Evolutionary conservation across 2,797 vertebrate species (phyloP).

Genomic region (Parambassis ranga): DNA sequence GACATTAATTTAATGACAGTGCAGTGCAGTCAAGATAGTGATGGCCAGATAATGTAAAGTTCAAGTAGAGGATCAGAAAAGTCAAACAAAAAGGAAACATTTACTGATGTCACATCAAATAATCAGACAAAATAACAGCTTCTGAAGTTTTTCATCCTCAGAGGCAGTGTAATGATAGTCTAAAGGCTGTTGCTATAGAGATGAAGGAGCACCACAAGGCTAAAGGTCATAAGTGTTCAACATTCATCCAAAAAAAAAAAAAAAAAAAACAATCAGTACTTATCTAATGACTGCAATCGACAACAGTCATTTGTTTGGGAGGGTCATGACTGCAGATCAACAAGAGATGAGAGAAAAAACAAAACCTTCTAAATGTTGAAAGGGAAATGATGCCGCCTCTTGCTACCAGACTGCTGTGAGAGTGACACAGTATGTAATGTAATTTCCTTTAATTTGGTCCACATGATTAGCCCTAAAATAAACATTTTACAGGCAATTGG

Average conservation of each 20-base stretch:
- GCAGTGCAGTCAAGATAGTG: too few species aligned
- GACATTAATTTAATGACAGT: too few species aligned
- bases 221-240: too few species aligned
- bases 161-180: conserved; percentile 5
- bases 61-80: too few species aligned
- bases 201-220: conserved; percentile 4
- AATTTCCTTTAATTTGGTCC: conserved; percentile 12
- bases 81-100: too few species aligned
- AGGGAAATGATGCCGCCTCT: neutral
- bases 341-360: neutral
- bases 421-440: neutral
- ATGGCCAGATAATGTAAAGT: too few species aligned
- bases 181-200: conserved; percentile 22
- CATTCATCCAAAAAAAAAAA: too few species aligned
- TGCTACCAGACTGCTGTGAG: neutral
- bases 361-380: neutral
- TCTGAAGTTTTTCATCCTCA: neutral
- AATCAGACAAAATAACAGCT: too few species aligned
- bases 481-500: too few species aligned
- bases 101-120: too few species aligned
- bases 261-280: too few species aligned
- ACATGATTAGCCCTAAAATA: neutral
- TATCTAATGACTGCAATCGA: too few species aligned
- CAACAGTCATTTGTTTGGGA: neutral
- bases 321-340: neutral